A percentile compares a stretch with the other conserved stretches of the same genome.
Conservation (phyloP, 2,113 vertebrate species). For the Proterorhinus semilunaris region DNA sequence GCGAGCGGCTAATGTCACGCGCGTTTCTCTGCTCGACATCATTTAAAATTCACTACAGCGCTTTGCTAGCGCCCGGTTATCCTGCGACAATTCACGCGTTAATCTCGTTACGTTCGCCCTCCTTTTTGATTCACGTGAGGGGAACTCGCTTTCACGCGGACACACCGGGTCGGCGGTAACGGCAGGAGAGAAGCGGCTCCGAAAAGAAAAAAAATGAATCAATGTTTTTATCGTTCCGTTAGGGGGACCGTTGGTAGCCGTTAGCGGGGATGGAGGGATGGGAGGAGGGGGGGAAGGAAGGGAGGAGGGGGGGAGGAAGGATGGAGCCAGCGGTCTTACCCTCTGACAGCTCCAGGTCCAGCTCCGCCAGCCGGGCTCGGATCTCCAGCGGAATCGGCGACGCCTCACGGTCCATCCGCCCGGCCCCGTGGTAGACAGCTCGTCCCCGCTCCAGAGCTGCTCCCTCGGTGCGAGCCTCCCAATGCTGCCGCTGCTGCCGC, state of each 20-base stretch:
- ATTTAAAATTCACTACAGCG: slow-evolving; percentile 8
- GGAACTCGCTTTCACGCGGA: rapidly evolving
- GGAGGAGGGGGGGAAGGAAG: slow-evolving; percentile 13
- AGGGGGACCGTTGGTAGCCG: slow-evolving; percentile 28
- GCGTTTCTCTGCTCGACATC: not conserved
- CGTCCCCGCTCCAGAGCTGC: slow-evolving; percentile 8
- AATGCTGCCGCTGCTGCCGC: slow-evolving; percentile 16
- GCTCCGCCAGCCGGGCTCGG: slow-evolving; percentile 91
- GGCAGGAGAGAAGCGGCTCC: not conserved
- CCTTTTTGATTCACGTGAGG: too few relatives aligned
- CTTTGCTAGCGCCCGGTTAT: not conserved
- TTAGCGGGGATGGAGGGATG: slow-evolving; percentile 38
- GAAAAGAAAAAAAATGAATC: not conserved
- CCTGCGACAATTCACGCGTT: slow-evolving; percentile 9
- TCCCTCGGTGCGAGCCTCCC: slow-evolving; percentile 2
- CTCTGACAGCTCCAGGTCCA: slow-evolving; percentile 96
- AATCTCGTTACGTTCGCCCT: slow-evolving; percentile 2
- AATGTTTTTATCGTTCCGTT: not conserved
- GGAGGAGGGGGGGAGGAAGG: slow-evolving; percentile 3
- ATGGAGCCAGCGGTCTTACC: slow-evolving; percentile 74
- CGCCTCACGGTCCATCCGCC: slow-evolving; percentile 92
- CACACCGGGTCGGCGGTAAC: not conserved
- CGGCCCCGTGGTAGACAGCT: slow-evolving; percentile 46
- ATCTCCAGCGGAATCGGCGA: slow-evolving; percentile 92
- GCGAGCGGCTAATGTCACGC: too few relatives aligned